Conservation (phyloP, 2,113 vertebrate species). For the Ifrita kowaldi region DNA sequence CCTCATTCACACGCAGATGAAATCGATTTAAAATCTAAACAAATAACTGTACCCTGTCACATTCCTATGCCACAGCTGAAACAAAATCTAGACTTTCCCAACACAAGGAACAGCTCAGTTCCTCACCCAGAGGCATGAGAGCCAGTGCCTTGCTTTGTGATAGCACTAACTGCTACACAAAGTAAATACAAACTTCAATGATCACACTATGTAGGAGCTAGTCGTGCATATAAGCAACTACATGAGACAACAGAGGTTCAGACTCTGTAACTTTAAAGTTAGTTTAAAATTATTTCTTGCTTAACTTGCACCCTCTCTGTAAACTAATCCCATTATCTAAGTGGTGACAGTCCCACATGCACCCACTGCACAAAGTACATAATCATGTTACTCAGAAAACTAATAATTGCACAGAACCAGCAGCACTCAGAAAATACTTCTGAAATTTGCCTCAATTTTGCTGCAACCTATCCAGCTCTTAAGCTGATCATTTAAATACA, state of each 20-base stretch:
- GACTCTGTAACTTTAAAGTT: neutral
- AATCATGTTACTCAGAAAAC: neutral
- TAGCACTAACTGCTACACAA: neutral
- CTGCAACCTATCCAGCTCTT: neutral
- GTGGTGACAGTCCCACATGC: neutral
- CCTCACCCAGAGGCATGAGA: neutral
- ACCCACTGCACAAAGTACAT: neutral
- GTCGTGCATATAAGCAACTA: neutral
- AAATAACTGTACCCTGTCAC: neutral
- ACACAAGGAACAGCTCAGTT: neutral
- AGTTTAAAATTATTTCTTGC: neutral
- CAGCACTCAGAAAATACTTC: neutral
- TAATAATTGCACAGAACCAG: neutral
- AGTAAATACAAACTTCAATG: neutral
- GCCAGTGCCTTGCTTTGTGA: neutral
- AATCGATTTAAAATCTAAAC: neutral
- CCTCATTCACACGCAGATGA: neutral
- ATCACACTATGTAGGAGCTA: neutral
- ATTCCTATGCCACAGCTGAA: neutral
- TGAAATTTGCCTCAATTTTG: neutral
- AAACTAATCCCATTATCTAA: neutral
- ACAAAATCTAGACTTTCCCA: neutral
- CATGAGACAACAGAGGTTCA: neutral
- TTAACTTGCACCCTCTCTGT: neutral
- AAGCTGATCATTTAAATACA: neutral